Evolutionary conservation across 2,888 invertebrate genomes (phyloP).

Genomic region (Plagodis dolabraria): DNA sequence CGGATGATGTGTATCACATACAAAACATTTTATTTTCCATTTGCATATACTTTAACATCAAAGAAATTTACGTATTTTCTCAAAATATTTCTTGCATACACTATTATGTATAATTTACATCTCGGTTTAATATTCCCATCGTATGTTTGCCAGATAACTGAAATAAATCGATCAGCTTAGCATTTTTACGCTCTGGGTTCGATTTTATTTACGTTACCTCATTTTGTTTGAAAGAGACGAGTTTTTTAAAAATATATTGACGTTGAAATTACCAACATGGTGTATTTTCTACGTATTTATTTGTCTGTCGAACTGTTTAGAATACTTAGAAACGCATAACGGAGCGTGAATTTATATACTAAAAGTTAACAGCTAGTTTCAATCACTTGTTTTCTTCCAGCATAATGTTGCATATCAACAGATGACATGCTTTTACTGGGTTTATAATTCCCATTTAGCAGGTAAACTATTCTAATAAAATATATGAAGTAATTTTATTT

Average conservation of each 20-base stretch:
- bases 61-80: not conserved
- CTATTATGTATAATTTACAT: slow-evolving; percentile 14
- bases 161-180: slow-evolving; percentile 27
- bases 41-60: slow-evolving; percentile 1
- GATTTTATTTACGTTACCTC: slow-evolving; percentile 29
- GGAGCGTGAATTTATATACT: no score
- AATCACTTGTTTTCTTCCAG: no score
- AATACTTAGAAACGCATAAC: no score
- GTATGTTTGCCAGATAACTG: slow-evolving; percentile 16
- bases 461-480: no score
- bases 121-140: slow-evolving; percentile 17
- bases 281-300: not conserved
- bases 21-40: not conserved
- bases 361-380: no score
- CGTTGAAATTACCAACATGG: slow-evolving; percentile 11
- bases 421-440: no score
- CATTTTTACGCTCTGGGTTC: slow-evolving; percentile 26
- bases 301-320: not conserved
- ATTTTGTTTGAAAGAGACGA: slow-evolving; percentile 28
- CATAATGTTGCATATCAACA: no score
- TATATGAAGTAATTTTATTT: no score
- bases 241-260: slow-evolving; percentile 16
- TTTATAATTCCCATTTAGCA: no score
- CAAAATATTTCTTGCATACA: slow-evolving; percentile 3
- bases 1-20: not conserved